Conservation (phyloP, 2,797 vertebrate genomes). For the Myotis findleyi region DNA sequence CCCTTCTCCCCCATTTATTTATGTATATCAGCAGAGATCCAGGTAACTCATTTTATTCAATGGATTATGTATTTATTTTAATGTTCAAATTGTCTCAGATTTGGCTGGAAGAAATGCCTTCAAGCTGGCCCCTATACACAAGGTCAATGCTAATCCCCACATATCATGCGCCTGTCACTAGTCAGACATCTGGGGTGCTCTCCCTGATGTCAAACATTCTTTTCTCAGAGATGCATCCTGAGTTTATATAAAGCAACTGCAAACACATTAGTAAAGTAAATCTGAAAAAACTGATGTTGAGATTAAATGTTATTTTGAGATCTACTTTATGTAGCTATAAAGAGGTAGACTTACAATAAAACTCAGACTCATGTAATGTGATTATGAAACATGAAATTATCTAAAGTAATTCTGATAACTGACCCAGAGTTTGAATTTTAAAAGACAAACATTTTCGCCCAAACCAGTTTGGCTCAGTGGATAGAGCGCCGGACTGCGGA, state of each 20-base stretch:
- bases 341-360: conserved; percentile 51
- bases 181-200: neutral
- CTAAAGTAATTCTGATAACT: neutral
- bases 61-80: neutral
- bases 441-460: conserved; percentile 9
- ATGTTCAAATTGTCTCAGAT: neutral
- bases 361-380: neutral
- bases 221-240: neutral
- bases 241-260: conserved; percentile 19
- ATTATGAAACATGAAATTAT: conserved; percentile 7
- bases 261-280: conserved; percentile 40
- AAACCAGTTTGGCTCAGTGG: too few species aligned
- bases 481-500: too few species aligned
- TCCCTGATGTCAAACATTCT: neutral
- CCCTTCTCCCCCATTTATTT: neutral
- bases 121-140: neutral
- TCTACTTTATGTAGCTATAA: neutral
- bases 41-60: neutral
- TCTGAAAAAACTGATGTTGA: neutral
- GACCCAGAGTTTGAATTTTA: conserved; percentile 14
- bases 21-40: neutral
- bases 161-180: neutral
- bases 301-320: conserved; percentile 30
- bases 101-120: neutral
- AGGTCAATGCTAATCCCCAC: neutral